phyloP scores from a whole-genome alignment of 2,797 vertebrate species.

The Myotis pilosus region DNA sequence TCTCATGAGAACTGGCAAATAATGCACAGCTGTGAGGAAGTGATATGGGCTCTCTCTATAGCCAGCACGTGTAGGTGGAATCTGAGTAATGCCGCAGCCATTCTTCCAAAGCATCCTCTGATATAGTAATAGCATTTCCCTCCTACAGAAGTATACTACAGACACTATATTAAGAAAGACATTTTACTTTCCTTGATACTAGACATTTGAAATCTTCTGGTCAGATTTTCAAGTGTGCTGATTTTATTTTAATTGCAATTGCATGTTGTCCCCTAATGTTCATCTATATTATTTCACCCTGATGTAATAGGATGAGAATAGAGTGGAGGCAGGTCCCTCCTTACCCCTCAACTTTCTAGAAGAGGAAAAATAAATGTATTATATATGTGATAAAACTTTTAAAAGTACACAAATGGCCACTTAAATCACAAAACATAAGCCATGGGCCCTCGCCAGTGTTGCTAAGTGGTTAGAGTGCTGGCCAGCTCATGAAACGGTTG shows the following conservation, averaged over 20 bases:
- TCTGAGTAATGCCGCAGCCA: neutral
- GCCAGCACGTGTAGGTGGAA: neutral
- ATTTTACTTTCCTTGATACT: neutral
- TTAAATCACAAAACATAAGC: neutral
- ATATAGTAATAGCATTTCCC: neutral
- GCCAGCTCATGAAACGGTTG: too few species aligned
- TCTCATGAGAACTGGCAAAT: neutral
- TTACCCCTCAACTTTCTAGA: neutral
- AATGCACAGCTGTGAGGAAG: neutral
- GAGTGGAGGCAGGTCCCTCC: neutral
- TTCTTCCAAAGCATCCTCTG: neutral
- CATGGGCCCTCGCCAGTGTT: too few species aligned
- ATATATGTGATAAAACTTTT: neutral
- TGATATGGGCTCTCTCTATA: neutral
- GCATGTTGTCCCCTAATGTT: constrained; percentile 50
- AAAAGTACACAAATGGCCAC: neutral
- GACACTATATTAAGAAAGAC: neutral
- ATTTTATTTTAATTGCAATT: neutral
- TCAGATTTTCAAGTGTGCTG: neutral
- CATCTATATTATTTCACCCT: neutral
- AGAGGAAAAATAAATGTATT: neutral
- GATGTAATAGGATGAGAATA: neutral
- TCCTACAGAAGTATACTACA: neutral
- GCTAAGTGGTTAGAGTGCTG: too few species aligned
- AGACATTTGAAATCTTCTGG: neutral